Percentiles rank a stretch among this genome's conserved stretches.
These are phyloP conservation scores for Ceryle rudis DNA, from an alignment of 2,797 vertebrate genomes.

Conservation along the genomic window DNA sequence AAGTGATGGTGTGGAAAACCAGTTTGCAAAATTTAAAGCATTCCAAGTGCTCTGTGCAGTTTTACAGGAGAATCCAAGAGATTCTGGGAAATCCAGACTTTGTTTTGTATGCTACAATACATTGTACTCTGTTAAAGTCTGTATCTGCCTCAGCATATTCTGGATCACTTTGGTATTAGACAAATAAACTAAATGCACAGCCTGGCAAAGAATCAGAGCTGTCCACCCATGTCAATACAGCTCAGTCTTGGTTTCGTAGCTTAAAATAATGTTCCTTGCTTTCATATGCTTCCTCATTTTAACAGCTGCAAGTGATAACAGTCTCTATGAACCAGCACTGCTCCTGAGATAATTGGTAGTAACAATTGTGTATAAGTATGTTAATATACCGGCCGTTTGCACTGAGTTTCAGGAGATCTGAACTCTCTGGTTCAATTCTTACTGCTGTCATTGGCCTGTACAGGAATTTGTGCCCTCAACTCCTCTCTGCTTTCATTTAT, in stretches of 20 bases:
- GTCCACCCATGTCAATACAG: neutral
- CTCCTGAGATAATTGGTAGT: neutral
- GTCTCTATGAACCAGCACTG: neutral
- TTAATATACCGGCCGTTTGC: neutral
- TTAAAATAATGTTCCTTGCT: conserved; percentile 9
- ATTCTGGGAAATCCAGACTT: neutral
- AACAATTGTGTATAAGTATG: neutral
- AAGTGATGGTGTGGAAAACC: neutral
- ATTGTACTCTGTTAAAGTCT: neutral
- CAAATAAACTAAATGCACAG: neutral
- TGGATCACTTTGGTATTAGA: neutral
- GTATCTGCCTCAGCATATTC: neutral
- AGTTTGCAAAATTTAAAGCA: neutral
- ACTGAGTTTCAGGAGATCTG: neutral
- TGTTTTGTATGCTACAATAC: neutral
- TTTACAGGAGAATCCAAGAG: neutral
- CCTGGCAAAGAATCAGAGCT: neutral
- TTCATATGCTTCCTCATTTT: neutral
- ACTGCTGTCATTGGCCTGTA: neutral
- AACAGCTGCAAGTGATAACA: neutral
- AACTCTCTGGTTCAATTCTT: neutral
- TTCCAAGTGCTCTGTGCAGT: neutral
- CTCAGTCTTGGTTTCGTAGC: neutral
- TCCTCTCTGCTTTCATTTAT: neutral
- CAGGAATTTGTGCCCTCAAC: neutral